Evolutionary conservation across 2,888 invertebrate species (phyloP).

Genomic region (Cistogaster globosa): DNA sequence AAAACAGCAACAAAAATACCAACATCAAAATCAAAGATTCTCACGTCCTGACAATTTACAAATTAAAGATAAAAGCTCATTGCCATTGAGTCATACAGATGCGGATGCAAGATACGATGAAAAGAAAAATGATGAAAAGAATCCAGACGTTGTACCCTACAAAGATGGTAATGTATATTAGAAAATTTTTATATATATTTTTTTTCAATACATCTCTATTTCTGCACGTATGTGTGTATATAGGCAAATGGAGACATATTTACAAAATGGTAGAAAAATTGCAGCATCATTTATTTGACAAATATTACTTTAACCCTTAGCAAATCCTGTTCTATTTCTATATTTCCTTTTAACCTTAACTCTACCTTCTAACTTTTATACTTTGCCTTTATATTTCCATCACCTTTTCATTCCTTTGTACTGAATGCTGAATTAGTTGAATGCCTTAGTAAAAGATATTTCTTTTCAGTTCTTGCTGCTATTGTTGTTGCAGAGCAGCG

Average conservation of each 20-base stretch:
- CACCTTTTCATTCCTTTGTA: slow-evolving; percentile 29
- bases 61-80: slow-evolving; percentile 87
- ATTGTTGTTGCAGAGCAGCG: not conserved
- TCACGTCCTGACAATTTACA: slow-evolving; percentile 86
- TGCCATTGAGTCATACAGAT: slow-evolving; percentile 87
- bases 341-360: not conserved
- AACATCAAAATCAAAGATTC: slow-evolving; percentile 83
- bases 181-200: not conserved
- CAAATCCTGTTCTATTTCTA: slow-evolving; percentile 54
- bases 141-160: slow-evolving; percentile 94
- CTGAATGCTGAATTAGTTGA: slow-evolving; percentile 32
- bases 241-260: not conserved
- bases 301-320: slow-evolving; percentile 64
- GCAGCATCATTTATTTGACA: slow-evolving; percentile 52
- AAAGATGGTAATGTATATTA: slow-evolving; percentile 88
- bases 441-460: slow-evolving; percentile 20
- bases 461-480: slow-evolving; percentile 11
- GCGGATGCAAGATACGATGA: slow-evolving; percentile 85
- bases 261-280: slow-evolving; percentile 11
- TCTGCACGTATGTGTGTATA: not conserved
- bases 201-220: too few relatives aligned
- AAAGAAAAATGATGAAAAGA: slow-evolving; percentile 88
- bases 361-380: not conserved
- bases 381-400: not conserved
- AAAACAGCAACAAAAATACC: slow-evolving; percentile 82